These are phyloP conservation scores for Enteromius thamalakanensis DNA, from an alignment of 2,797 vertebrate species.

Conservation along the genomic window DNA sequence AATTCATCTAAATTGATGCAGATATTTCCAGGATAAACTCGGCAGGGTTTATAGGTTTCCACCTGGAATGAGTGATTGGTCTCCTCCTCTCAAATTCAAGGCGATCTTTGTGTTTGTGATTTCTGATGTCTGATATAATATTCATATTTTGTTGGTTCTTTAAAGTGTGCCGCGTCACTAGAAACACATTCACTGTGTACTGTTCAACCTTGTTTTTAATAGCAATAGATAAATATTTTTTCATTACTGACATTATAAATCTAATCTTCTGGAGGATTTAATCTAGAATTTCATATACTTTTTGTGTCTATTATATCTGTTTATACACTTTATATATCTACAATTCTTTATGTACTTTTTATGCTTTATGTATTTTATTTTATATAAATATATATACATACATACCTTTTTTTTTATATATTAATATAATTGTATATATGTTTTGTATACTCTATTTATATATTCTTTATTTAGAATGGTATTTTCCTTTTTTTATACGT, in stretches of 20 bases:
- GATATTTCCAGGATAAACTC: constrained; percentile 62
- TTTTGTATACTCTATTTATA: not conserved
- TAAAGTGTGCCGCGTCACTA: not conserved
- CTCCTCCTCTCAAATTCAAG: constrained; percentile 64
- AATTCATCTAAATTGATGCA: constrained; percentile 42
- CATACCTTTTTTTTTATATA: no score
- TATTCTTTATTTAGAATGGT: not conserved
- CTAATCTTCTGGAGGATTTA: not conserved
- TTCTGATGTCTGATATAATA: constrained; percentile 39
- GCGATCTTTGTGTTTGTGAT: constrained; percentile 48
- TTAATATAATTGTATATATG: not conserved
- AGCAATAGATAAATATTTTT: not conserved
- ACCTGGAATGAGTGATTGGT: constrained; percentile 60
- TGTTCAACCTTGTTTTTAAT: not conserved
- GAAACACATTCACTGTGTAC: not conserved
- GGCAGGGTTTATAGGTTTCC: constrained; percentile 54
- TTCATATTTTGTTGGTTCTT: not conserved
- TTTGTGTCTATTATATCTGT: not conserved
- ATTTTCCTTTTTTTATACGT: not conserved
- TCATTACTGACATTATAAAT: not conserved
- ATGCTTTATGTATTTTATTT: not conserved
- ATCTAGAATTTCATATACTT: not conserved
- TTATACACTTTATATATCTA: not conserved
- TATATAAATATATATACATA: not conserved
- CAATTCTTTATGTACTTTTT: not conserved